Base-by-base conservation (phyloP, 2,113 vertebrate species). In the Pimephales promelas region DNA sequence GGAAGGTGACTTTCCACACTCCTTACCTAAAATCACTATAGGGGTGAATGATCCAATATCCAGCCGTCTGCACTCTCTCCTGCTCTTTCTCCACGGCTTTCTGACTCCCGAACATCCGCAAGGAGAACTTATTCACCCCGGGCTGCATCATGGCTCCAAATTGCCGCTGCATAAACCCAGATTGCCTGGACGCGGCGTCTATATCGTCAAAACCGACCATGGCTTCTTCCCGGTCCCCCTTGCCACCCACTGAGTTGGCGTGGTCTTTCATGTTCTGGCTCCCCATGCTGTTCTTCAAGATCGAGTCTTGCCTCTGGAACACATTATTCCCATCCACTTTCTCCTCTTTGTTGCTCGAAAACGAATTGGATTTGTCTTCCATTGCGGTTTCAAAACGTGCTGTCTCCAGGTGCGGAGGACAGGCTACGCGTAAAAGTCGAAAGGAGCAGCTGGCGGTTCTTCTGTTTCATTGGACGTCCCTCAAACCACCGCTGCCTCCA, bases 1-100 rank as follows among this genome's bases (percentile, higher is more conserved):
- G 20, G 87, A 90, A 93, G 94, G 91, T 92, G 93, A 93, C 91
- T 92, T 88, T 92, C 86, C 89, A 84, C 87, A 88, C 88, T 85
- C 85, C 95, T 96, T 95, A 99, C 98, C 98, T 98, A 96, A 99
- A 99, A 93, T 99, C 98, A 90, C 98, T 99, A 94, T 99, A 99
- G 3, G 97, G 98, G 92, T 99, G 98, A 93, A 99, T 99, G 92
- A 99, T 99, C 97, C 97, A 99, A 94, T 98, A 98, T 90, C 98
- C 98, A 90, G 98, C 97, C 93, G 97, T 97, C 93, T 98, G 97
- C 90, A 99, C 97, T 94, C 98, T 93, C 93, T 99, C 97, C 89
- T 99, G 98, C 89, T 99, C 98, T 88, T 98, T 98, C 94, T 99
- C 97, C 94, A 99, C 98, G 78, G 96, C 98, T 95, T 98, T 98